These are phyloP conservation scores for Sebastes goodei DNA, from an alignment of 2,797 vertebrate species.

Conservation along the genomic window DNA sequence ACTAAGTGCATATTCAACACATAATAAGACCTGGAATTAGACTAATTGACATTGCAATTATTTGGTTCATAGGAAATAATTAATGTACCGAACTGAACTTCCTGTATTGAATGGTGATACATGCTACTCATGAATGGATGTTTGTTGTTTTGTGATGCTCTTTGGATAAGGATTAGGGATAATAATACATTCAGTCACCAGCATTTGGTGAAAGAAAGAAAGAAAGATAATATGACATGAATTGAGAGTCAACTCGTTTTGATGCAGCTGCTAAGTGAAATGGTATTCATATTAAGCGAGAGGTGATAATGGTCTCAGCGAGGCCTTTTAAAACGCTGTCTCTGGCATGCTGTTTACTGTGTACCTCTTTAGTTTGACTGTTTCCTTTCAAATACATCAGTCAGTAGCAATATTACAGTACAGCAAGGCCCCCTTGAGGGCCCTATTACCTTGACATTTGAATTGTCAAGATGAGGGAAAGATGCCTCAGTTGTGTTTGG, in stretches of 20 bases:
- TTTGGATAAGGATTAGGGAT: not conserved
- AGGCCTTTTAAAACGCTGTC: conserved; percentile 1
- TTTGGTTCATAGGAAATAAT: not conserved
- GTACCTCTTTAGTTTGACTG: not conserved
- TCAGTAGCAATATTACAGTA: not conserved
- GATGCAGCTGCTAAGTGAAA: conserved; percentile 12
- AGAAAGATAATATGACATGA: not conserved
- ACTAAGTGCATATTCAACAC: not conserved
- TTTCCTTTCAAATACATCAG: conserved; percentile 11
- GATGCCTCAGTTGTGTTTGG: conserved; percentile 1
- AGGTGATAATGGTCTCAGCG: conserved; percentile 6
- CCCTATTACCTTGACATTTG: conserved; percentile 16
- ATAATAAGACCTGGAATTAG: not conserved
- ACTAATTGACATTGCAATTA: not conserved
- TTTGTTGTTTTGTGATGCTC: not conserved
- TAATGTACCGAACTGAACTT: not conserved
- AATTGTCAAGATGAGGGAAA: conserved; percentile 17
- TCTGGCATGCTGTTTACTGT: not conserved
- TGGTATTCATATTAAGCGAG: not conserved
- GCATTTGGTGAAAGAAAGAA: not conserved
- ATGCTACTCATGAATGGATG: not conserved
- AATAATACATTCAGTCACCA: not conserved
- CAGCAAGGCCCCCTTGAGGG: not conserved
- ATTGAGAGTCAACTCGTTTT: not conserved
- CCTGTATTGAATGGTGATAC: not conserved